These are phyloP conservation scores for Anagyrus pseudococci DNA, from an alignment of 2,888 invertebrate genomes.

Conservation along the genomic window DNA sequence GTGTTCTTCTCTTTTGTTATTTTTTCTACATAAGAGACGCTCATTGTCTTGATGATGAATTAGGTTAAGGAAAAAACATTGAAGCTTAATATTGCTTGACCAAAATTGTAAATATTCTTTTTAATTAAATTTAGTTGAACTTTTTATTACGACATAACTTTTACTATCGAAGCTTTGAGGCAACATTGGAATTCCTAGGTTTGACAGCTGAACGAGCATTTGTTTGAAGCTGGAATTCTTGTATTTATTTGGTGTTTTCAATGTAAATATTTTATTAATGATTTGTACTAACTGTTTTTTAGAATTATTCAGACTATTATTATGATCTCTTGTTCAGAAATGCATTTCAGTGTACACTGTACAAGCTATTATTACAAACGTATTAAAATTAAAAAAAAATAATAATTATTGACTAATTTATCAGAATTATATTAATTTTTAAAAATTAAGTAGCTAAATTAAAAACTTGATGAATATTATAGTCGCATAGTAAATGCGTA, in stretches of 20 bases:
- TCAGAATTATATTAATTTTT: no score
- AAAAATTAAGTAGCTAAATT: not conserved
- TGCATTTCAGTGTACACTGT: not conserved
- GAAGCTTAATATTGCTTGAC: not conserved
- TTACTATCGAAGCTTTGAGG: constrained; percentile 13
- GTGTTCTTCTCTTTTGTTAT: no score
- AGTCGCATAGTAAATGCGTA: no score
- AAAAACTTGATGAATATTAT: no score
- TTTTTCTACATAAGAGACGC: no score
- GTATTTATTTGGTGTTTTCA: not conserved
- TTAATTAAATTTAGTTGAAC: constrained; percentile 38
- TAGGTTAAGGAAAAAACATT: not conserved
- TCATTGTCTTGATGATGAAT: no score
- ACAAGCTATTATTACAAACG: not conserved
- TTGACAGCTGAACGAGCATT: constrained; percentile 18
- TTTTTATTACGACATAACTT: constrained; percentile 27
- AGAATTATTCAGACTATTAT: not conserved
- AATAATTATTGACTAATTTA: no score
- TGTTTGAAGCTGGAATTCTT: not conserved
- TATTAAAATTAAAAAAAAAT: no score
- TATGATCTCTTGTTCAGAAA: constrained; percentile 11
- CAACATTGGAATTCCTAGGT: constrained; percentile 28
- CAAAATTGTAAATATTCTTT: constrained; percentile 19
- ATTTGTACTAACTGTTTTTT: not conserved
- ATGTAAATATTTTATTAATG: not conserved